These are phyloP conservation scores for Cliona cf. orientalis DNA, from an alignment of 37 sponge, comb jelly and placozoan species.

Conservation along the genomic window DNA sequence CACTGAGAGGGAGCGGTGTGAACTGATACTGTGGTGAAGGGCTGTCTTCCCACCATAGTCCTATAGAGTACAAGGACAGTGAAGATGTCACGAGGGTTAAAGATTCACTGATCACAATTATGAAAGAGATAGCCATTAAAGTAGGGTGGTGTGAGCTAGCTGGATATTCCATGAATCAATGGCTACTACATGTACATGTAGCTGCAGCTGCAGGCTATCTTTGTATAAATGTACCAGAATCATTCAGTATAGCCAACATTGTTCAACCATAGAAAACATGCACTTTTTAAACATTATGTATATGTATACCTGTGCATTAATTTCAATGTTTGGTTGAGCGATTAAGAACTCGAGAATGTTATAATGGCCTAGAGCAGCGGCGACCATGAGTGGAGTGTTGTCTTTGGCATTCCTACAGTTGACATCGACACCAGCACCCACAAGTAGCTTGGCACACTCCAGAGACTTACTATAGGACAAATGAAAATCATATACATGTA, in stretches of 20 bases:
- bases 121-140: no score
- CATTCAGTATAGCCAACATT: no score
- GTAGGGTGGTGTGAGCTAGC: no score
- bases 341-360: constrained; percentile 8
- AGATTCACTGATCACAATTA: no score
- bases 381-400: constrained; percentile 41
- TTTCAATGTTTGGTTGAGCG: not conserved
- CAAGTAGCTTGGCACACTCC: constrained; percentile 47
- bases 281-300: not conserved
- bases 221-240: no score
- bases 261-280: not conserved
- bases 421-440: constrained; percentile 50
- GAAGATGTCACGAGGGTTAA: no score
- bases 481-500: not conserved
- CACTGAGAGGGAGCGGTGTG: not conserved
- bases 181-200: no score
- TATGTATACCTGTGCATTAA: constrained; percentile 12
- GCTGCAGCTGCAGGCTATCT: no score
- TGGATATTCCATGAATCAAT: no score
- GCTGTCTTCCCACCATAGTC: constrained; percentile 60
- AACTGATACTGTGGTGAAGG: constrained; percentile 34
- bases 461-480: constrained; percentile 22
- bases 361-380: constrained; percentile 25
- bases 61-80: no score
- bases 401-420: constrained; percentile 56